Evolutionary conservation across 2,797 vertebrate species (phyloP).

Genomic region (Falco berigora): DNA sequence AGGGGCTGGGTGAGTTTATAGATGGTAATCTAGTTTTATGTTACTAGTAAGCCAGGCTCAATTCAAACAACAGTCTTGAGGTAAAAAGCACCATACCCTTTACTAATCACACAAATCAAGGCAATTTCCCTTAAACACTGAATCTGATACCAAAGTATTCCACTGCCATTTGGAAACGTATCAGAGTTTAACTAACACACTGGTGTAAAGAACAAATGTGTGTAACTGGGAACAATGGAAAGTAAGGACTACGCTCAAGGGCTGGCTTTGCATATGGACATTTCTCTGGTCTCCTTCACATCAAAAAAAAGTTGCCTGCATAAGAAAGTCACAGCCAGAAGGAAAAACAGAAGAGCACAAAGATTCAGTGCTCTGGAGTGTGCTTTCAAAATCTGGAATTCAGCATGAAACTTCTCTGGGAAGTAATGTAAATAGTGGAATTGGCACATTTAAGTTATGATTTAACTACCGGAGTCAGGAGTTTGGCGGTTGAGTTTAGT

Average conservation of each 20-base stretch:
- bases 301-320: neutral
- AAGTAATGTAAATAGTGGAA: neutral
- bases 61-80: neutral
- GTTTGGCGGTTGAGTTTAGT: neutral
- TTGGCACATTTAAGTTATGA: neutral
- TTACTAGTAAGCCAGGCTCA: neutral
- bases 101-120: neutral
- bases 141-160: neutral
- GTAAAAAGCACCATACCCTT: neutral
- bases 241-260: neutral
- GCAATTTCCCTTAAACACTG: neutral
- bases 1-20: neutral
- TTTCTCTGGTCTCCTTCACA: neutral
- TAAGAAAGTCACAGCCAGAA: neutral
- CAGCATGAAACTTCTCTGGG: neutral
- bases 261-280: neutral
- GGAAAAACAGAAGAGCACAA: neutral
- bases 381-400: neutral
- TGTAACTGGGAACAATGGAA: neutral
- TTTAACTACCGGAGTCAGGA: neutral
- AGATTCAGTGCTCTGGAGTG: neutral
- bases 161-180: neutral
- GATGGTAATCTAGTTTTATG: neutral
- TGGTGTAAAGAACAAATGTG: neutral
- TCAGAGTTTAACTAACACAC: neutral